These are phyloP conservation scores for Siniperca obscura DNA, from an alignment of 2,797 vertebrate species.

Conservation along the genomic window DNA sequence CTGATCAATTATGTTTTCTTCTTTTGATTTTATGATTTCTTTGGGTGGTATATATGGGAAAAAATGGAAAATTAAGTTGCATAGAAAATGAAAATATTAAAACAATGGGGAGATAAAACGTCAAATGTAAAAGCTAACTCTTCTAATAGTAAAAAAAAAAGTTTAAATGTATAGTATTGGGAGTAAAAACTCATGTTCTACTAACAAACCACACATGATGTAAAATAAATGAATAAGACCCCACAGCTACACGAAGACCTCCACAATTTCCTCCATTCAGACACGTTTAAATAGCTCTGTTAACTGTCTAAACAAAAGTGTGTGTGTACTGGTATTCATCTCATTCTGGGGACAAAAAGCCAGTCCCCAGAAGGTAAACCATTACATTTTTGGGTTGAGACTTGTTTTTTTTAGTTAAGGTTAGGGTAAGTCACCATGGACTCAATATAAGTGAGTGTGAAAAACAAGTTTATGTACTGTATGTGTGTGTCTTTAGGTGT, in stretches of 20 bases:
- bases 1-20: not conserved
- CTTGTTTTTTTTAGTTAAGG: too few relatives aligned
- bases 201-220: not conserved
- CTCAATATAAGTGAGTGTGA: not conserved
- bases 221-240: not conserved
- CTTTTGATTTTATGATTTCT: not conserved
- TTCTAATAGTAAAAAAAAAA: not conserved
- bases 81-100: not conserved
- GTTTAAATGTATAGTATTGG: not conserved
- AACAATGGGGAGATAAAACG: not conserved
- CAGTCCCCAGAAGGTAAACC: not conserved
- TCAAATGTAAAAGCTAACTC: not conserved
- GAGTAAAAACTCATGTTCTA: not conserved
- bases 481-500: constrained; percentile 54
- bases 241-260: not conserved
- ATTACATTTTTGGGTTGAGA: too few relatives aligned
- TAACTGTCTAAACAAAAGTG: not conserved
- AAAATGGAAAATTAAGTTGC: not conserved
- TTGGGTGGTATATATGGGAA: not conserved
- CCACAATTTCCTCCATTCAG: not conserved
- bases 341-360: not conserved
- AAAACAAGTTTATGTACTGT: not conserved
- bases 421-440: too few relatives aligned
- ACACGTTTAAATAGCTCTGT: not conserved
- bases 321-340: not conserved